Conservation (phyloP, 2,888 invertebrate genomes). For the Linnaemya tessellans region DNA sequence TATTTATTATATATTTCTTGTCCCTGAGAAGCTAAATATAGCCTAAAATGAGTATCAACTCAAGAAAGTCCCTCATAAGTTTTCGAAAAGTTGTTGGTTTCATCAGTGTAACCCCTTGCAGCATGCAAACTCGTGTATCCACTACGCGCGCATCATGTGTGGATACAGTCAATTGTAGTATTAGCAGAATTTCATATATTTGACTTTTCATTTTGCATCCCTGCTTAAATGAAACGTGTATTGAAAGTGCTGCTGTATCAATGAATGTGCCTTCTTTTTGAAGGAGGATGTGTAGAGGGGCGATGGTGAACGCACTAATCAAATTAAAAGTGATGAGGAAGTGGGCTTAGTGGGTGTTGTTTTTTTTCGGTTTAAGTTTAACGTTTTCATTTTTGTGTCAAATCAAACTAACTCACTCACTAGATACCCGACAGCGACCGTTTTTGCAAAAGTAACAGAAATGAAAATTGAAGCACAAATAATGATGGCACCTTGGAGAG, state of each 20-base stretch:
- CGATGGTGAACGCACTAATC: background rate
- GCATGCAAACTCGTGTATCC: background rate
- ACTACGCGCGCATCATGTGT: slow-evolving; percentile 13
- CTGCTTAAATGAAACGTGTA: slow-evolving; percentile 59
- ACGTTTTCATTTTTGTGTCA: slow-evolving; percentile 17
- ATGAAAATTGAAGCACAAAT: slow-evolving; percentile 58
- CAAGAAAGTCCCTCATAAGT: too few relatives aligned
- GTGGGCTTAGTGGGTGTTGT: slow-evolving; percentile 30
- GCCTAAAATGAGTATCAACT: too few relatives aligned
- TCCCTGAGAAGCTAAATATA: too few relatives aligned
- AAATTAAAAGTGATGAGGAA: slow-evolving; percentile 26
- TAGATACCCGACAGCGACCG: background rate
- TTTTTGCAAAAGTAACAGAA: slow-evolving; percentile 44
- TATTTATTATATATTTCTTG: too few relatives aligned
- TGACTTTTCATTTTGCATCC: slow-evolving; percentile 15
- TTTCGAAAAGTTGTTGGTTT: background rate
- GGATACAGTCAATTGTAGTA: slow-evolving; percentile 37
- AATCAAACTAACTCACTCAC: slow-evolving; percentile 5
- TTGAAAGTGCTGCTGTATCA: slow-evolving; percentile 58
- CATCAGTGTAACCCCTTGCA: background rate
- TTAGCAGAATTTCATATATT: background rate
- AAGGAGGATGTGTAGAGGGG: background rate
- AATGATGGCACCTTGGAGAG: slow-evolving; percentile 69
- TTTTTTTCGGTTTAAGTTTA: slow-evolving; percentile 4
- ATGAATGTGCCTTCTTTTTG: slow-evolving; percentile 10